Conservation (phyloP, 2,888 invertebrate genomes). For the Pollenia amentaria region DNA sequence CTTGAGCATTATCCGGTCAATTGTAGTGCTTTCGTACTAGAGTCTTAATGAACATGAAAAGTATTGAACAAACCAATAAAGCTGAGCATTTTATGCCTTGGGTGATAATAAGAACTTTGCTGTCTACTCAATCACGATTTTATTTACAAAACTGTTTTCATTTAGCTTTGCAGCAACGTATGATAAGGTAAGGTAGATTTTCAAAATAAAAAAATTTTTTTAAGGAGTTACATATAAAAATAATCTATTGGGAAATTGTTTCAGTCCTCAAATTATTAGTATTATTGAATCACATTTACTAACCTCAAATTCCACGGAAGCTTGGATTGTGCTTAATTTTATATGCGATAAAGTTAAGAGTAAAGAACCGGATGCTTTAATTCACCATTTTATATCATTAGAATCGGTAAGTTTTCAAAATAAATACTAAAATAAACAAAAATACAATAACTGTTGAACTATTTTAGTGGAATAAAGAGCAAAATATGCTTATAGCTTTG, state of each 20-base stretch:
- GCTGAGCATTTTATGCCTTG: constrained; percentile 83
- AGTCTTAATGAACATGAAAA: constrained; percentile 81
- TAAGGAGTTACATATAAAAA: neutral
- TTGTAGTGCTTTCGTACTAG: constrained; percentile 81
- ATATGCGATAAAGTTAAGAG: constrained; percentile 81
- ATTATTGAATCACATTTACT: constrained; percentile 82
- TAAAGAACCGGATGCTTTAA: constrained; percentile 81
- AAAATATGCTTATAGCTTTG: constrained; percentile 82
- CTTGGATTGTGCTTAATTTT: constrained; percentile 83
- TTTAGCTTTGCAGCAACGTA: constrained; percentile 76
- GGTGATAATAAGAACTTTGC: constrained; percentile 81
- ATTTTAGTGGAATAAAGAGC: constrained; percentile 81
- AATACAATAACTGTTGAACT: neutral
- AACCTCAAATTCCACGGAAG: constrained; percentile 83
- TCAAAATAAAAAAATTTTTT: neutral
- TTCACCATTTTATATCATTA: constrained; percentile 80
- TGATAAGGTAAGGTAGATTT: constrained; percentile 72
- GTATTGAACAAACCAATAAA: constrained; percentile 82
- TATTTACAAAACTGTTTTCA: constrained; percentile 81
- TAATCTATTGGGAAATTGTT: constrained; percentile 37
- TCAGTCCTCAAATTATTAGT: constrained; percentile 79
- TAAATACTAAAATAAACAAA: neutral
- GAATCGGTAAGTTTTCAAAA: constrained; percentile 77
- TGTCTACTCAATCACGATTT: constrained; percentile 80
- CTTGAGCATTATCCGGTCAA: neutral